These are phyloP conservation scores for Rhagophthalmus giganteus DNA, from an alignment of 2,888 invertebrate species.

Conservation along the genomic window DNA sequence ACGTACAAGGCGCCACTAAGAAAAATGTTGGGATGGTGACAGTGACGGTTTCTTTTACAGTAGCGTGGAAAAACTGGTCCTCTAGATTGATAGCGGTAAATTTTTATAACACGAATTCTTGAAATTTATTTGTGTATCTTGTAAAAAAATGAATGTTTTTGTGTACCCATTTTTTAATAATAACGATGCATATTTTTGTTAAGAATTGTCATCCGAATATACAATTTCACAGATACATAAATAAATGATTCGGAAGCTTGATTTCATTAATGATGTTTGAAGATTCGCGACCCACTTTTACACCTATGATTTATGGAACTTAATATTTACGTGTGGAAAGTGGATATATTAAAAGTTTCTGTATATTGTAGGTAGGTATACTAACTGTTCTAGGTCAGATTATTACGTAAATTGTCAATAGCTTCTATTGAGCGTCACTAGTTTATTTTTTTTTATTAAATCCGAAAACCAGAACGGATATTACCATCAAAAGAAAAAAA, in stretches of 20 bases:
- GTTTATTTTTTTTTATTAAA: too few species aligned
- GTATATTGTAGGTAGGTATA: too few species aligned
- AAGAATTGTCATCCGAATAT: not conserved
- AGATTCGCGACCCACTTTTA: too few species aligned
- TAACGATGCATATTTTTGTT: too few species aligned
- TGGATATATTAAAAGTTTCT: too few species aligned
- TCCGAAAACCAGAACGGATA: too few species aligned
- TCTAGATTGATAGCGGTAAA: not conserved
- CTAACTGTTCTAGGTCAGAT: too few species aligned
- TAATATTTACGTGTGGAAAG: too few species aligned
- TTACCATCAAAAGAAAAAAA: too few species aligned
- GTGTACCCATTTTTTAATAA: not conserved
- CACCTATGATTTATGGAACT: too few species aligned
- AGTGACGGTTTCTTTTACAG: not conserved
- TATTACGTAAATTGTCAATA: too few species aligned
- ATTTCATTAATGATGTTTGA: not conserved
- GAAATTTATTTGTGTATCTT: not conserved
- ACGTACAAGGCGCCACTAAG: constrained; percentile 3
- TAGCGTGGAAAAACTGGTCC: not conserved
- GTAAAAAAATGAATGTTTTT: not conserved
- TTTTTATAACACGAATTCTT: not conserved
- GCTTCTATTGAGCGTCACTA: too few species aligned
- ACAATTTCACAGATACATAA: not conserved
- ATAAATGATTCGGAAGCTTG: not conserved
- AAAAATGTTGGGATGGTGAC: not conserved